Percentiles rank a stretch among this genome's conserved stretches.
Conservation (phyloP, 2,888 invertebrate species). For the Ceriagrion tenellum region DNA sequence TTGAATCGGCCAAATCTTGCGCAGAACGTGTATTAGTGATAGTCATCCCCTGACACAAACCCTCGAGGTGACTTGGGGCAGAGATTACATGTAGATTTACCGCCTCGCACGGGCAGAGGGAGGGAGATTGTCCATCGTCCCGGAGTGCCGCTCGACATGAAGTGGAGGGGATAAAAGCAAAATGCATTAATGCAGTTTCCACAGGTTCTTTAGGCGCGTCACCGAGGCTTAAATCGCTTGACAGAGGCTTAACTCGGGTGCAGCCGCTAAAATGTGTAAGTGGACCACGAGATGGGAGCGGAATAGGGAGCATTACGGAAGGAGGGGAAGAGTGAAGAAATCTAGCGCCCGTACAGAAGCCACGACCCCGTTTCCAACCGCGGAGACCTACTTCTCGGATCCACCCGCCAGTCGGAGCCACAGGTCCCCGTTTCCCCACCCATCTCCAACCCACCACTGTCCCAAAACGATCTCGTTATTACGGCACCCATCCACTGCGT, state of each 20-base stretch:
- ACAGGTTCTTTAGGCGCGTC: too few species aligned
- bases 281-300: neutral
- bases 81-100: too few species aligned
- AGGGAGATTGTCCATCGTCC: too few species aligned
- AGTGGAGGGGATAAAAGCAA: too few species aligned
- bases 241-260: neutral
- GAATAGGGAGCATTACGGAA: neutral
- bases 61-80: too few species aligned
- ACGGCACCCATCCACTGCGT: neutral
- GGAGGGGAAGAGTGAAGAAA: neutral
- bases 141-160: too few species aligned
- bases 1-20: too few species aligned
- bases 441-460: neutral
- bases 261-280: neutral
- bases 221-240: too few species aligned
- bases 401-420: neutral
- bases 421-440: neutral
- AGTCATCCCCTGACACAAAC: too few species aligned
- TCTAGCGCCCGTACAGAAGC: slow-evolving; percentile 19
- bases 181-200: too few species aligned
- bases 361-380: slow-evolving; percentile 39
- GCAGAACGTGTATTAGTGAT: too few species aligned
- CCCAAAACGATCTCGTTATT: neutral
- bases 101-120: too few species aligned
- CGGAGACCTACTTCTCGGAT: slow-evolving; percentile 40